These are phyloP conservation scores for Paraplagusia blochii DNA, from an alignment of 2,113 vertebrate genomes.

Conservation along the genomic window DNA sequence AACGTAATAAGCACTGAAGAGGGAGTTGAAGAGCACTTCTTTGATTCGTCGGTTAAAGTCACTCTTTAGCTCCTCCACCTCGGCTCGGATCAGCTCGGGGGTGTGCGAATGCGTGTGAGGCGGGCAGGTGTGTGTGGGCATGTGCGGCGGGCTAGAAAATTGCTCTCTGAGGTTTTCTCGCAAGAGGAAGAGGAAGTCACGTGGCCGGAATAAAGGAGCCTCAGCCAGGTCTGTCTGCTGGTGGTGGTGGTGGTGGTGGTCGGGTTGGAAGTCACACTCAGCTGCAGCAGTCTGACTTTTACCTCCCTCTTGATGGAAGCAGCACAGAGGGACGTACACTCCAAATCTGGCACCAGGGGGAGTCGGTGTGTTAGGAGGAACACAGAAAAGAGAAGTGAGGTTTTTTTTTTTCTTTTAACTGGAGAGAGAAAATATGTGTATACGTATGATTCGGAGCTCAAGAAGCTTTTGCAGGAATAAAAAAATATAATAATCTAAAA, in stretches of 20 bases:
- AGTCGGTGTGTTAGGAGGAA: neutral
- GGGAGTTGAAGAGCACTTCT: conserved; percentile 98
- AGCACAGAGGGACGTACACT: conserved; percentile 96
- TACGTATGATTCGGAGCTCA: neutral
- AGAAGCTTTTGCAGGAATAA: too few relatives aligned
- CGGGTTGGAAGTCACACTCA: conserved; percentile 82
- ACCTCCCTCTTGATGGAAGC: conserved; percentile 93
- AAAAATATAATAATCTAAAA: too few relatives aligned
- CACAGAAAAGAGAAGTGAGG: conserved; percentile 15
- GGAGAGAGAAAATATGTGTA: too few relatives aligned
- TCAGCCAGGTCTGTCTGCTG: conserved; percentile 81
- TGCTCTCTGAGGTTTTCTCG: conserved; percentile 92
- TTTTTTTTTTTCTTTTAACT: too few relatives aligned
- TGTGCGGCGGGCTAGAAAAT: conserved; percentile 83
- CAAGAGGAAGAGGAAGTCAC: conserved; percentile 90
- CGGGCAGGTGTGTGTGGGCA: conserved; percentile 93
- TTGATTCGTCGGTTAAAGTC: conserved; percentile 98
- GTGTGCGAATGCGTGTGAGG: conserved; percentile 88
- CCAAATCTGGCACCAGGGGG: conserved; percentile 80
- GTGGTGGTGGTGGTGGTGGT: conserved; percentile 67
- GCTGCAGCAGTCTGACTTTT: conserved; percentile 76
- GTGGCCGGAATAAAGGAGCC: conserved; percentile 81
- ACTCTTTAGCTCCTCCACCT: conserved; percentile 95
- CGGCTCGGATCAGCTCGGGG: conserved; percentile 91
- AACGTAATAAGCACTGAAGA: conserved; percentile 98